phyloP scores from a whole-genome alignment of 2,113 vertebrate species.

The Lepisosteus oculatus region DNA sequence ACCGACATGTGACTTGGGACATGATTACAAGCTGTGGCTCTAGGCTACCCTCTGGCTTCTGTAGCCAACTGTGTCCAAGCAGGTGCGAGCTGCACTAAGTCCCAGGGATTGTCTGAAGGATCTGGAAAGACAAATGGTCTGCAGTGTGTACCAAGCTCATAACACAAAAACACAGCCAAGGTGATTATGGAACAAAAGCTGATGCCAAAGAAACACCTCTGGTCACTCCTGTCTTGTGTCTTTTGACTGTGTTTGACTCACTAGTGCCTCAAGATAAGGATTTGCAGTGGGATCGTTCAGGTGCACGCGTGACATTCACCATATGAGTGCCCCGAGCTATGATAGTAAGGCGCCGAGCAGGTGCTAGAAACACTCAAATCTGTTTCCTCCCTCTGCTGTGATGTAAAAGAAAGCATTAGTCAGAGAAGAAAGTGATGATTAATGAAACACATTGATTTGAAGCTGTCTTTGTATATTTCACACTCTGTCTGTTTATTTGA shows the following conservation, averaged over 20 bases:
- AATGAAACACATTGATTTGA: slow-evolving; percentile 11
- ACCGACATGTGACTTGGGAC: too few species aligned
- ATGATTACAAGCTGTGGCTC: background rate
- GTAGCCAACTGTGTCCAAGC: background rate
- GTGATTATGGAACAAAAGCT: too few species aligned
- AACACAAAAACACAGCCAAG: too few species aligned
- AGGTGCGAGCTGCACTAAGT: too few species aligned
- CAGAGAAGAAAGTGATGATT: background rate
- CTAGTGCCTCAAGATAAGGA: background rate
- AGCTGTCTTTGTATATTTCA: slow-evolving; percentile 1
- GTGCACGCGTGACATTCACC: background rate
- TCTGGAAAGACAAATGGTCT: too few species aligned
- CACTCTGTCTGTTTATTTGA: background rate
- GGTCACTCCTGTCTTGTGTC: too few species aligned
- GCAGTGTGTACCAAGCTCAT: too few species aligned
- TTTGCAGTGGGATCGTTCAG: background rate
- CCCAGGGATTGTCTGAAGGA: too few species aligned
- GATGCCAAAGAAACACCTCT: too few species aligned
- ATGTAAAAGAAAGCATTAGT: background rate
- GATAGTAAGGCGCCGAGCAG: background rate
- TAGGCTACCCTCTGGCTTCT: background rate
- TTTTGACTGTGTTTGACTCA: background rate
- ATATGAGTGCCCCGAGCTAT: background rate
- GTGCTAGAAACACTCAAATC: slow-evolving; percentile 6
- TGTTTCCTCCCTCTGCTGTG: background rate